Evolutionary conservation across 2,113 vertebrate species (phyloP).

Genomic region (Entomyzon cyanotis): DNA sequence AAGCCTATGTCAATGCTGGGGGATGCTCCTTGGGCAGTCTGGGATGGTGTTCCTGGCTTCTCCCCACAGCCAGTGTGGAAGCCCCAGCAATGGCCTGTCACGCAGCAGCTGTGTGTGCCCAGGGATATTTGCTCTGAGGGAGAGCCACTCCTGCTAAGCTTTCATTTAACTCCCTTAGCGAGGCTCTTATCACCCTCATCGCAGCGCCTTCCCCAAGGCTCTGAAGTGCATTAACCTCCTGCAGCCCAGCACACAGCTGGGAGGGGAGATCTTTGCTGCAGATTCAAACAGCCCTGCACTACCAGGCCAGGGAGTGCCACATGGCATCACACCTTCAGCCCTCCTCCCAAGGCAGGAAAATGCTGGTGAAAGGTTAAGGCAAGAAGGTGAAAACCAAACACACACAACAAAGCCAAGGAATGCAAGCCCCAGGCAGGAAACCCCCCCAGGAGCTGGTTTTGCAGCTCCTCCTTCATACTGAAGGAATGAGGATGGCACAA

Average conservation of each 20-base stretch:
- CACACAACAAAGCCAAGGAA: neutral
- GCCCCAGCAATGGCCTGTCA: neutral
- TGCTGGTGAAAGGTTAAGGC: neutral
- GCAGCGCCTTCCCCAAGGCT: accelerated
- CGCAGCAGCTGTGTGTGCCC: accelerated
- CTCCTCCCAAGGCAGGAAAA: neutral
- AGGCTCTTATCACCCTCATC: neutral
- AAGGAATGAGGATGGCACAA: neutral
- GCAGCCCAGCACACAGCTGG: neutral
- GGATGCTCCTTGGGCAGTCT: neutral
- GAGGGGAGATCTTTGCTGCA: neutral
- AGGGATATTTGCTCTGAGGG: neutral
- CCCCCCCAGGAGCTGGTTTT: neutral
- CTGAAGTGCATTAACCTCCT: neutral
- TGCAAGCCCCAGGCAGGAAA: neutral
- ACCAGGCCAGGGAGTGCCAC: neutral
- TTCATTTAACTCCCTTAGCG: neutral
- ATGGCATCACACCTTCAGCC: neutral
- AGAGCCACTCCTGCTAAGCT: neutral
- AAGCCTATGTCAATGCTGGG: accelerated
- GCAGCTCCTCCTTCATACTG: neutral
- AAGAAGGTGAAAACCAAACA: neutral
- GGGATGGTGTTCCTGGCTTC: neutral
- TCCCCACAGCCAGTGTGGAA: neutral
- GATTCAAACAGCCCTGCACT: neutral